Conservation (phyloP, 2,797 vertebrate species). For the Avahi laniger region DNA sequence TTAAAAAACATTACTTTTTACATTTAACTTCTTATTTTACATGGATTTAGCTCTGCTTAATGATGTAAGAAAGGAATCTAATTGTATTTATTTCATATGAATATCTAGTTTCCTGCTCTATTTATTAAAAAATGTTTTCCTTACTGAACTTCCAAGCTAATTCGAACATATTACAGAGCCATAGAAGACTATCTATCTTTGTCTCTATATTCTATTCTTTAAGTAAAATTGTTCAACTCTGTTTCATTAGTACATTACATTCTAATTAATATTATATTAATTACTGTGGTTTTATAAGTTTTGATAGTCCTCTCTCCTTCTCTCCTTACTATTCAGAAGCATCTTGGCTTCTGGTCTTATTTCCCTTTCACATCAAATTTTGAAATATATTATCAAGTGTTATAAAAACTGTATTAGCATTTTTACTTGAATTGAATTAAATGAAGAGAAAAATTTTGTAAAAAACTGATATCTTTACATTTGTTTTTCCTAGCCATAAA, state of each 20-base stretch:
- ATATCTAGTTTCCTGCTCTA: neutral
- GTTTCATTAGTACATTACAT: neutral
- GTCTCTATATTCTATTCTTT: neutral
- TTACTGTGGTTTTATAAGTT: neutral
- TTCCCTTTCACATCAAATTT: neutral
- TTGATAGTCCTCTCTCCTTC: neutral
- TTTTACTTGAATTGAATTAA: neutral
- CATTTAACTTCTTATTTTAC: neutral
- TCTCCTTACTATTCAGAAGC: neutral
- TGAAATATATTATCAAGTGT: neutral
- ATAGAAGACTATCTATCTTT: neutral
- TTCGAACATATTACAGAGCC: neutral
- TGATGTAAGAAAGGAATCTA: neutral
- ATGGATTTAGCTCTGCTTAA: neutral
- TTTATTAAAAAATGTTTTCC: neutral
- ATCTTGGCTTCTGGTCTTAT: neutral
- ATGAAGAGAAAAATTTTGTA: neutral
- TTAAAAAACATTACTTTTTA: neutral
- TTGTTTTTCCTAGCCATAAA: neutral
- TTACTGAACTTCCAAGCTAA: neutral
- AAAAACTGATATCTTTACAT: neutral
- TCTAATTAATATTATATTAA: neutral
- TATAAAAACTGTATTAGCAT: neutral
- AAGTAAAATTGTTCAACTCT: neutral
- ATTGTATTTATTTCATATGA: neutral